Evolutionary conservation across 1,140 invertebrate genomes (phyloP).

Genomic region (Gonioctena quinquepunctata): DNA sequence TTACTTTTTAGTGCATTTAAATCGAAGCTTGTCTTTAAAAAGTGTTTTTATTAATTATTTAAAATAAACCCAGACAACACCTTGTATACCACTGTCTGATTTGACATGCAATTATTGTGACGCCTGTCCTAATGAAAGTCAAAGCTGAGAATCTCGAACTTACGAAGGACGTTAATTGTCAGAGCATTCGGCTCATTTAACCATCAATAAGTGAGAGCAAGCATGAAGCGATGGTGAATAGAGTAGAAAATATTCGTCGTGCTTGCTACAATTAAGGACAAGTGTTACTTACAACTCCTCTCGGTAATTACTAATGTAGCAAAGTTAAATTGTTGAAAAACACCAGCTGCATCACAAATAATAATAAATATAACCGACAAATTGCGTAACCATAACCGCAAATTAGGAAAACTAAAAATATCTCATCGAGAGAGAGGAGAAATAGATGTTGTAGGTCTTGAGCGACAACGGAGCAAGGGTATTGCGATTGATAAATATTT

Average conservation of each 20-base stretch:
- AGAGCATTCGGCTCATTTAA: slow-evolving; percentile 6
- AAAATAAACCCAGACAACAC: too few relatives aligned
- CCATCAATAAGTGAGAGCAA: slow-evolving; percentile 20
- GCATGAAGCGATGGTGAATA: slow-evolving; percentile 27
- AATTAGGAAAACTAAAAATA: slow-evolving; percentile 26
- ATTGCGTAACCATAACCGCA: slow-evolving; percentile 44
- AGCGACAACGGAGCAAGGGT: too few relatives aligned
- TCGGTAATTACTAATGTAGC: slow-evolving; percentile 51
- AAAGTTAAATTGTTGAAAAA: slow-evolving; percentile 55
- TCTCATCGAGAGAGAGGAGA: not conserved
- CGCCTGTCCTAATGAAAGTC: too few relatives aligned
- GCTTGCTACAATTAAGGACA: slow-evolving; percentile 47
- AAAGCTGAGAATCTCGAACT: too few relatives aligned
- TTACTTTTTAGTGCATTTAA: too few relatives aligned
- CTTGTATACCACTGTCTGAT: too few relatives aligned
- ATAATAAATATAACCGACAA: slow-evolving; percentile 49
- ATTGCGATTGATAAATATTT: too few relatives aligned
- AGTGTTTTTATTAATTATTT: too few relatives aligned
- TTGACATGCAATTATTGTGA: too few relatives aligned
- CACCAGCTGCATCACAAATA: slow-evolving; percentile 52
- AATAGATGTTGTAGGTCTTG: not conserved
- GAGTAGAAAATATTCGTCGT: slow-evolving; percentile 39
- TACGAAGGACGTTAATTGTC: not conserved
- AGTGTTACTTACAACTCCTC: slow-evolving; percentile 47
- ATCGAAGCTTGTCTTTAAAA: too few relatives aligned